Percentiles rank a stretch among this genome's conserved stretches.
Evolutionary conservation across 2,113 vertebrate genomes (phyloP).

Genomic region (Colaptes auratus): DNA sequence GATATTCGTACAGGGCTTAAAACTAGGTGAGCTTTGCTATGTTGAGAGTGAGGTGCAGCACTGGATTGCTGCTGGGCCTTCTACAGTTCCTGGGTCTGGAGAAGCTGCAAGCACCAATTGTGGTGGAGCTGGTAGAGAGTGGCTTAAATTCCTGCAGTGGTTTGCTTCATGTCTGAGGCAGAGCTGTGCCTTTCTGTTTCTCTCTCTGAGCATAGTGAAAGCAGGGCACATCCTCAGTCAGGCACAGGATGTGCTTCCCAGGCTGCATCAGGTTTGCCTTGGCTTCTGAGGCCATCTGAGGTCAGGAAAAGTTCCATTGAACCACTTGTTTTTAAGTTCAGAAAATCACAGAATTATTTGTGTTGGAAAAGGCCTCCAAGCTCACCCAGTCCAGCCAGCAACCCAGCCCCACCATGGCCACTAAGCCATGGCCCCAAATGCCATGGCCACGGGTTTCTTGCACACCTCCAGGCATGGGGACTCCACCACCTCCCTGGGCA

Average conservation of each 20-base stretch:
- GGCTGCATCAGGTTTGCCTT: no score
- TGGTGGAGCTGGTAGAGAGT: background rate
- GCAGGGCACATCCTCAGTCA: background rate
- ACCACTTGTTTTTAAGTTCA: no score
- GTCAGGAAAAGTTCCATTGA: no score
- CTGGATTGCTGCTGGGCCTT: background rate
- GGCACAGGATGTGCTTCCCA: background rate
- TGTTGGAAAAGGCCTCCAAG: no score
- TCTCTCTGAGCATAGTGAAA: background rate
- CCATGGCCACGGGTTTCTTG: no score
- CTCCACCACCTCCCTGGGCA: no score
- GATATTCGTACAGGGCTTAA: background rate
- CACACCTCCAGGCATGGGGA: no score
- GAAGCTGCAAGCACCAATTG: background rate
- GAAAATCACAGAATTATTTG: no score
- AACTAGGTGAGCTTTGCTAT: background rate
- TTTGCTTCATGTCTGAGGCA: conserved; percentile 18
- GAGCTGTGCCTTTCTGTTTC: background rate
- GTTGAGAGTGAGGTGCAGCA: background rate
- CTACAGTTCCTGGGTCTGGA: background rate
- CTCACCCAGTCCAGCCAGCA: no score
- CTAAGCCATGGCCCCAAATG: no score
- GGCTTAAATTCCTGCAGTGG: background rate
- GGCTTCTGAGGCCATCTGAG: no score
- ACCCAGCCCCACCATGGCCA: no score